Evolutionary conservation across 2,113 vertebrate species (phyloP), one percentile per base, ranked within the genome.

Genomic region (Cygnus atratus): DNA sequence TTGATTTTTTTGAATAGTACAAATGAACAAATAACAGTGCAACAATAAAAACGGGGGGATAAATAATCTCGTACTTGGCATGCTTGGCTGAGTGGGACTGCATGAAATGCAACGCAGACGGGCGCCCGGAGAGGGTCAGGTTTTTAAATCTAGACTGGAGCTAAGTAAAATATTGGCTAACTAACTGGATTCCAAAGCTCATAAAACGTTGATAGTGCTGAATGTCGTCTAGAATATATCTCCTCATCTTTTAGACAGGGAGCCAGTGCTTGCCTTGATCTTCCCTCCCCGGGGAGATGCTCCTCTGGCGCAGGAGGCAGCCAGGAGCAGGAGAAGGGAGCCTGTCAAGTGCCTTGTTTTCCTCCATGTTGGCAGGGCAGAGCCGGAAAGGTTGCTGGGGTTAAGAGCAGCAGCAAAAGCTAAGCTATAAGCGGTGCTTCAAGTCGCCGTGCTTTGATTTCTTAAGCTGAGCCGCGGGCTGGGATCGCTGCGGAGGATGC

Each of bases 181-280:
- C 86, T 97, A 96, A 95, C 93, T 92, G 94, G 59, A 90, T 97
- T 97, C 95, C 96, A 91, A 92, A 95, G 95, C 96, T 96, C 87
- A 71, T 97, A 93, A 97, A 96, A 90, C 6, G 88, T 83, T 84
- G 95, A 68, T 91, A 84, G 92, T 15, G 65, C 94, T 75, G 89
- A 72, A 65, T 55, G 95, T 92, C 52, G 9, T 46, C 79, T 54
- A 75, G 90, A 95, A 94, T 96, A 43, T 74, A 72, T 92, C 88
- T 63, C 81, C 59, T 91, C 70, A 77, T 95, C 84, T 81, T 87
- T 90, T 73, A 95, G 93, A 75, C 50, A 26, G 37, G 65, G 55
- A 86, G 72, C 58, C 3, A 33, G 62, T 81, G 66, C 68, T 72
- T 89, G 18, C 86, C 81, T 92, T 90, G 61, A 71, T 95, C 86